These are phyloP conservation scores for Lota lota DNA, from an alignment of 2,113 vertebrate species.

Conservation along the genomic window DNA sequence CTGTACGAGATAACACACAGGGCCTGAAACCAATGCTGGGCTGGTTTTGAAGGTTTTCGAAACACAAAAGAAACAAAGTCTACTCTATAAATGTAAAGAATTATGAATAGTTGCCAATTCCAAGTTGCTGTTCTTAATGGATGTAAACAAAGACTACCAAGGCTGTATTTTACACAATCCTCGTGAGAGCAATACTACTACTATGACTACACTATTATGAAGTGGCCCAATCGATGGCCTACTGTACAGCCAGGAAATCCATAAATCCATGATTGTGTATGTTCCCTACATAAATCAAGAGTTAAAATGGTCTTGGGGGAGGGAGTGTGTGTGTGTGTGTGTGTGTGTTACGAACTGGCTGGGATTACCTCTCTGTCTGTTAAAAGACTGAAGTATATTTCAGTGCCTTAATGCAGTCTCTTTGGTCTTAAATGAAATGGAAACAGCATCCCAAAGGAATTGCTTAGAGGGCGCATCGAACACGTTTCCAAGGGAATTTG, in stretches of 20 bases:
- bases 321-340: constrained; percentile 5
- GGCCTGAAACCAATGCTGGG: no score
- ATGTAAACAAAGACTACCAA: not conserved
- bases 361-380: constrained; percentile 18
- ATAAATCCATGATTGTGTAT: constrained; percentile 39
- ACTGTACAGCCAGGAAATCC: constrained; percentile 31
- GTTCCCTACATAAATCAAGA: constrained; percentile 45
- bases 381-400: constrained; percentile 32
- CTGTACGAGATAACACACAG: no score
- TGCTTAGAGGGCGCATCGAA: not conserved
- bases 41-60: no score
- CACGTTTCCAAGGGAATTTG: not conserved
- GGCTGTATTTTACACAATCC: not conserved
- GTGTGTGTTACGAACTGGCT: not conserved
- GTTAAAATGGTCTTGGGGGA: constrained; percentile 8
- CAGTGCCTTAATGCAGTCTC: constrained; percentile 27
- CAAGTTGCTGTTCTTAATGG: not conserved
- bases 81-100: no score
- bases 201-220: constrained; percentile 24
- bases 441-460: constrained; percentile 40
- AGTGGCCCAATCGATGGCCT: constrained; percentile 44
- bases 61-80: no score
- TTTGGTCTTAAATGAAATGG: constrained; percentile 44
- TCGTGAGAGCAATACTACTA: not conserved
- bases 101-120: not conserved